Conservation (phyloP, 37 sponge, comb jelly and placozoan genomes). For the Bolinopsis microptera region DNA sequence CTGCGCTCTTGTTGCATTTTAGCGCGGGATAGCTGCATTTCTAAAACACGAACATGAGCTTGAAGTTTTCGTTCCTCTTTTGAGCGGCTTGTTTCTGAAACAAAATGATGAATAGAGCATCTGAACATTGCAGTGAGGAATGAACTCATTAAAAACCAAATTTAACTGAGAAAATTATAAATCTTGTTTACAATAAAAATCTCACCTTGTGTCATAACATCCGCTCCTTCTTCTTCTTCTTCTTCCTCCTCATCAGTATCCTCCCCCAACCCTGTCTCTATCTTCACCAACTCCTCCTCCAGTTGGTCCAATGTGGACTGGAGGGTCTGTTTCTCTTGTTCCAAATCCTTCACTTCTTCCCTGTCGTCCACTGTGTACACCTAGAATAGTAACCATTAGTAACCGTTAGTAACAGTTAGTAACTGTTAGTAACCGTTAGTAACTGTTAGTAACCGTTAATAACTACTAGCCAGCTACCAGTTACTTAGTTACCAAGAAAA, state of each 20-base stretch:
- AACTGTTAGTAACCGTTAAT: no score
- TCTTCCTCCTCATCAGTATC: background rate
- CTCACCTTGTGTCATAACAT: background rate
- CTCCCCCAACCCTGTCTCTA: background rate
- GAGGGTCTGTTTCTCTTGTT: background rate
- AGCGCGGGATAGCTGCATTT: constrained; percentile 43
- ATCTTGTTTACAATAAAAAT: no score
- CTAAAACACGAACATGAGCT: constrained; percentile 15
- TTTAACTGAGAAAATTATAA: no score
- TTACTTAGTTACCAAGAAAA: no score
- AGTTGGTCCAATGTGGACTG: background rate
- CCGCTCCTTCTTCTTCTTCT: background rate
- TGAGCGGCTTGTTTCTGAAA: background rate
- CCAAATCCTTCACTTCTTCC: constrained; percentile 6
- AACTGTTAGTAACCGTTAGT: no score
- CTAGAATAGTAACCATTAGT: no score
- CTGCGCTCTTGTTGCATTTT: background rate
- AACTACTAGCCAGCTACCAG: no score
- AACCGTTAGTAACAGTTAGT: no score
- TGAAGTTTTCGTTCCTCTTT: constrained; percentile 30
- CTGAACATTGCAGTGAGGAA: no score
- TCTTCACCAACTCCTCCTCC: constrained; percentile 11
- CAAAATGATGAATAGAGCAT: no score
- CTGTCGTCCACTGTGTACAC: background rate
- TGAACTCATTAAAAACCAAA: no score